Percentiles rank a stretch among this genome's conserved stretches.
Evolutionary conservation across 92 coral and sea anemone species (phyloP).

Genomic region (Zoanthus sociatus): DNA sequence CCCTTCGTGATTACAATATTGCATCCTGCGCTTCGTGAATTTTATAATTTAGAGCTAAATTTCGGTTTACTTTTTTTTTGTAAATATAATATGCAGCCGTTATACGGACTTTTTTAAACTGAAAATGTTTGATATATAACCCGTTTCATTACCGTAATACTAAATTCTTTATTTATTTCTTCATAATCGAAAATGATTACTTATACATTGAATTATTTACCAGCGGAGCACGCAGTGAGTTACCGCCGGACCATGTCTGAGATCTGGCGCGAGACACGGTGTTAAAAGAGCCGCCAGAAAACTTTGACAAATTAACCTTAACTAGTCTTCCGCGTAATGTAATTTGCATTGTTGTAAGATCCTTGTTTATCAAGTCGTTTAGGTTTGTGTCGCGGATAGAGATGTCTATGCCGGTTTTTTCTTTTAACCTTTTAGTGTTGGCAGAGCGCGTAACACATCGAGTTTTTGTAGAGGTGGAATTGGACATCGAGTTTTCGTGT

Average conservation of each 20-base stretch:
- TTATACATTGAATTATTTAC: neutral
- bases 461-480: conserved; percentile 2
- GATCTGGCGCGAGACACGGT: conserved; percentile 64
- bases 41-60: too few relatives aligned
- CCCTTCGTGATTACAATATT: too few relatives aligned
- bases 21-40: too few relatives aligned
- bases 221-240: neutral
- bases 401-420: conserved; percentile 34
- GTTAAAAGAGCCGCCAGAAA: conserved; percentile 67
- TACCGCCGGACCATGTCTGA: conserved; percentile 27
- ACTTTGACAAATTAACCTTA: conserved; percentile 74
- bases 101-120: too few relatives aligned
- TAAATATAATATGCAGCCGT: too few relatives aligned
- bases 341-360: conserved; percentile 87
- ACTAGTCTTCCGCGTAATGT: conserved; percentile 84
- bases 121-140: too few relatives aligned
- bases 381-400: conserved; percentile 64
- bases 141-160: too few relatives aligned
- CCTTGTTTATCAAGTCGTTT: conserved; percentile 62
- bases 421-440: conserved; percentile 15
- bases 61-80: too few relatives aligned
- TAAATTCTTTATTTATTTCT: too few relatives aligned
- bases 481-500: neutral
- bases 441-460: neutral
- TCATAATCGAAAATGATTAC: neutral